Base-by-base conservation (phyloP, 2,888 invertebrate species). In the Bellardia pandia region DNA sequence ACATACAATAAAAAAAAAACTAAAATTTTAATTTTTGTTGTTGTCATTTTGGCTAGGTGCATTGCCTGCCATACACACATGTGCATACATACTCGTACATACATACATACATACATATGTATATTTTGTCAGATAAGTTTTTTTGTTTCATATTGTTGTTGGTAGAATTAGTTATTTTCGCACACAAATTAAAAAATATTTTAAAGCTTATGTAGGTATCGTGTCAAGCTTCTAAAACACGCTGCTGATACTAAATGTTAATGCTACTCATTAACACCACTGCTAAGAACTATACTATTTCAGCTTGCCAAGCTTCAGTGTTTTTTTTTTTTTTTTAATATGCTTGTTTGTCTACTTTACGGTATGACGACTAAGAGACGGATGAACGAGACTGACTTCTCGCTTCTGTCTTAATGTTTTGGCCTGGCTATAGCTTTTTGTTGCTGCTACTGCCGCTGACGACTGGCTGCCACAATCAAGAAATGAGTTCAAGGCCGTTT, bases 401-500 rank as follows among this genome's bases (percentile, higher is more conserved):
- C 51, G 53, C 33, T 71, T 23, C 23, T 75, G 51, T 7, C 37
- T 71, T 76, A 53, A 68, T 42, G 30, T 9, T 75, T 83, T 68
- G 71, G 76, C 14, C 74, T 86, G 69, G 64, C 64, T 88, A 42
- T 14, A 42, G 51, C 42, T 62, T 45, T 80, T 56, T 53, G 23
- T 23, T 37, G 16, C n/a, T 30, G 40, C 42, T 42, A 33, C 51
- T 30, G 62, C 76, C 71, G 62, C 37, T 62, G 71, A 45, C 51
- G 68, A 48, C 60, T 77, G 72, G 74, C 81, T 56, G 82, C 64
- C 72, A 86, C 79, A 71, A 75, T 81, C 80, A 82, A 85, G 84
- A 88, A 90, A 80, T 90, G 89, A 91, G 92, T 91, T 92, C 92
- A 92, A 92, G 92, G 92, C 89, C 92, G 88, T 88, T 85, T 83